Percentiles rank a stretch among this genome's conserved stretches.
phyloP scores from a whole-genome alignment of 37 sponge, comb jelly and placozoan species.

The Chondrilla cf. caribensis region DNA sequence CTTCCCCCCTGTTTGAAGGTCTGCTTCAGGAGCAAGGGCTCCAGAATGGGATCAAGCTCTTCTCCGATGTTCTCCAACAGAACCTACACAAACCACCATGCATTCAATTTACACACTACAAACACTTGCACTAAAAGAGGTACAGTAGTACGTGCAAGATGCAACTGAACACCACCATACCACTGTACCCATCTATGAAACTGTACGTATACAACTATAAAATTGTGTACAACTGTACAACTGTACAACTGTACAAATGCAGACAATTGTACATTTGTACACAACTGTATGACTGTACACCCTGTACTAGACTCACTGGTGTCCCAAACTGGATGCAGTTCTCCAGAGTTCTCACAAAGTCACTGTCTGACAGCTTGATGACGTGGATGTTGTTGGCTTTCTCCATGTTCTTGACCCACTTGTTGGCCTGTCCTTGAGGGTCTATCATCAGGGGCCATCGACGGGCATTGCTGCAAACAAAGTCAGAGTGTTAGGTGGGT shows the following conservation, averaged over 20 bases:
- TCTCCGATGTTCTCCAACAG: slow-evolving; percentile 96
- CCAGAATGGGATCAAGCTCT: slow-evolving; percentile 95
- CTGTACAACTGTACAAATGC: no score
- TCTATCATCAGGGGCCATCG: slow-evolving; percentile 99
- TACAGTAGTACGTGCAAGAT: neutral
- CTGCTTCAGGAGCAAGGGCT: slow-evolving; percentile 96
- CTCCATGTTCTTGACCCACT: slow-evolving; percentile 99
- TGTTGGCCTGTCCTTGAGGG: slow-evolving; percentile 99
- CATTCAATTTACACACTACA: no score
- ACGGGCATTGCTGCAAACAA: slow-evolving; percentile 74
- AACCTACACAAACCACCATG: slow-evolving; percentile 34
- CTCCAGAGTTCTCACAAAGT: slow-evolving; percentile 97
- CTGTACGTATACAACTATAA: neutral
- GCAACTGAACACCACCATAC: no score
- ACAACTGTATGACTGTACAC: no score
- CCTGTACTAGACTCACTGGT: slow-evolving; percentile 63
- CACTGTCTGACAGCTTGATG: slow-evolving; percentile 91
- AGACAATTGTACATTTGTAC: no score
- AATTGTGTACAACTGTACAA: no score
- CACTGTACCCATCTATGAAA: neutral
- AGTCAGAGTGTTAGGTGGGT: no score
- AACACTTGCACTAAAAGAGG: neutral
- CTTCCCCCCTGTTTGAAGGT: slow-evolving; percentile 98
- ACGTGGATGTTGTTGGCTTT: slow-evolving; percentile 92
- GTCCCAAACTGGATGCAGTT: slow-evolving; percentile 99